A percentile compares a stretch with the other conserved stretches of the same genome.
Conservation (phyloP, 2,888 invertebrate species). For the Strigamia maritima region DNA sequence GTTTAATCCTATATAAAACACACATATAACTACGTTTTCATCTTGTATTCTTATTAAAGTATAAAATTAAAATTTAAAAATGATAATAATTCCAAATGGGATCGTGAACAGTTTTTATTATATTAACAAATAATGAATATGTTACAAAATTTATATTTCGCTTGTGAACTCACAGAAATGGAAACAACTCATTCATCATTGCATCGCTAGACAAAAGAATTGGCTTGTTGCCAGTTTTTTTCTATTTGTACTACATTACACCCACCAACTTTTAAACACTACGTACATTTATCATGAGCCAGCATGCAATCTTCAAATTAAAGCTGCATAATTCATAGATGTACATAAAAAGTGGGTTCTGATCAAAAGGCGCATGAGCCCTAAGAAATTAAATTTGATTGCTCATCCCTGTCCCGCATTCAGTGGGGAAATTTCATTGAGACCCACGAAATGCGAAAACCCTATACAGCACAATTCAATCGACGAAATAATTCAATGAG, state of each 20-base stretch:
- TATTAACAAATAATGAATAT: background rate
- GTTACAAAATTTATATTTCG: conserved; percentile 26
- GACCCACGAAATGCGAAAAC: background rate
- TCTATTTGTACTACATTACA: conserved; percentile 31
- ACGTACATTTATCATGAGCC: conserved; percentile 32
- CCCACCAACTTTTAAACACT: conserved; percentile 32
- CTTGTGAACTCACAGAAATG: conserved; percentile 8
- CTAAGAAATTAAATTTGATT: conserved; percentile 28
- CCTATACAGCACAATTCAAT: background rate
- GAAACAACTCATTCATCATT: conserved; percentile 32
- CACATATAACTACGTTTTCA: background rate
- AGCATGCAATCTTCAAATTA: conserved; percentile 31
- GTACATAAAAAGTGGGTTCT: conserved; percentile 25
- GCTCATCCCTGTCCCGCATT: background rate
- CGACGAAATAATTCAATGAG: conserved; percentile 23
- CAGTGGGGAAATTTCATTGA: background rate
- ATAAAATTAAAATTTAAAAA: background rate
- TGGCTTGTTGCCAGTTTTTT: conserved; percentile 19
- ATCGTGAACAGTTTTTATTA: background rate
- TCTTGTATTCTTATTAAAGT: background rate
- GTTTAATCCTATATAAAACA: background rate
- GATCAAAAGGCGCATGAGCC: conserved; percentile 22
- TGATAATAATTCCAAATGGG: background rate
- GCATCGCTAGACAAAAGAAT: conserved; percentile 1
- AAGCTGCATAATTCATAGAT: conserved; percentile 26